A percentile compares a stretch with the other conserved stretches of the same genome.
Evolutionary conservation across 2,797 vertebrate genomes (phyloP).

Genomic region (Scolopax rusticola): DNA sequence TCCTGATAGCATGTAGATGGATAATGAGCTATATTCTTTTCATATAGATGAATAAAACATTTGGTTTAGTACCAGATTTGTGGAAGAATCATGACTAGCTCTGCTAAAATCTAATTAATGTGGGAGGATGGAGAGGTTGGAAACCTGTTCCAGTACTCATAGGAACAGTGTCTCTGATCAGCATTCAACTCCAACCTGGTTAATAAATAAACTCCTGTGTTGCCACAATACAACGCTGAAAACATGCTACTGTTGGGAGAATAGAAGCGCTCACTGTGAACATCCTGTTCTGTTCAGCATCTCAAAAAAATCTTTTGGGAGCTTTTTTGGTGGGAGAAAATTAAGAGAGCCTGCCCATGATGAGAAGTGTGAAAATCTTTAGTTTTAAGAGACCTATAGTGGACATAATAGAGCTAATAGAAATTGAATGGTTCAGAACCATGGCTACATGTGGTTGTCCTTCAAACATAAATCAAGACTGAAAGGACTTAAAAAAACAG

Average conservation of each 20-base stretch:
- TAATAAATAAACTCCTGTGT: neutral
- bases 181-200: neutral
- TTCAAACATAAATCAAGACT: neutral
- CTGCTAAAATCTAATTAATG: neutral
- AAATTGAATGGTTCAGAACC: neutral
- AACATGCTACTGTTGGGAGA: neutral
- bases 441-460: neutral
- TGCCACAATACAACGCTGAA: neutral
- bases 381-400: neutral
- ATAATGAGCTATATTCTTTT: neutral
- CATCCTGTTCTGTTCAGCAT: neutral
- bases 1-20: neutral
- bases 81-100: neutral
- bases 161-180: neutral
- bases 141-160: neutral
- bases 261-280: neutral
- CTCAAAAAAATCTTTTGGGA: neutral
- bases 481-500: neutral
- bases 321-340: neutral
- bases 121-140: neutral
- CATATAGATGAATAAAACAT: neutral
- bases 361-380: neutral
- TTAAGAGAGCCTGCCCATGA: neutral
- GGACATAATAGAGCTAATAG: neutral
- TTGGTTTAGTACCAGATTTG: neutral